A percentile compares a stretch with the other conserved stretches of the same genome.
phyloP scores from a whole-genome alignment of 2,888 invertebrate genomes.

The Amphipoea lucens region DNA sequence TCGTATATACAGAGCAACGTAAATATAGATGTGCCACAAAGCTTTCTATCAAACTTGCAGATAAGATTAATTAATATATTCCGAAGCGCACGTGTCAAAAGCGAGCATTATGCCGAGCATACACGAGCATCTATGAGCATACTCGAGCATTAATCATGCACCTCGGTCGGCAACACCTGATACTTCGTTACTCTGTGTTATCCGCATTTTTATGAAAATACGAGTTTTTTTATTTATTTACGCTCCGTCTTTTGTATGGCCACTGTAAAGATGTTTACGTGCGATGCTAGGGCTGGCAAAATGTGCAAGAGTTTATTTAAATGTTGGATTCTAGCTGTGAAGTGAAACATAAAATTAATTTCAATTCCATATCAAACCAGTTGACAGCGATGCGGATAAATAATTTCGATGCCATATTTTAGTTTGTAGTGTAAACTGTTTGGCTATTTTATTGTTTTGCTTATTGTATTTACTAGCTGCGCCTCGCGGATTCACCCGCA shows the following conservation, averaged over 20 bases:
- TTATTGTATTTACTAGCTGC: neutral
- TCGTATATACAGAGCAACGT: constrained; percentile 16
- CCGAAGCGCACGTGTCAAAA: constrained; percentile 55
- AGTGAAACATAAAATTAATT: neutral
- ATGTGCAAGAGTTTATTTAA: neutral
- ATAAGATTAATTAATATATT: constrained; percentile 67
- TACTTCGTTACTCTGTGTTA: constrained; percentile 60
- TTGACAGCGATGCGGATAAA: neutral
- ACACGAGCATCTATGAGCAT: constrained; percentile 33
- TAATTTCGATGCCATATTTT: neutral
- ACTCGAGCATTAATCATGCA: constrained; percentile 61
- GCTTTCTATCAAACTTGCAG: constrained; percentile 61
- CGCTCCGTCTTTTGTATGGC: constrained; percentile 59
- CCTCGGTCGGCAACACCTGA: constrained; percentile 65
- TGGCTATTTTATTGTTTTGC: neutral
- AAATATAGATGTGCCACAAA: constrained; percentile 52
- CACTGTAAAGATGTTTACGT: constrained; percentile 67
- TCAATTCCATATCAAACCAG: neutral
- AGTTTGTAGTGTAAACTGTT: neutral
- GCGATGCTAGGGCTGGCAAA: constrained; percentile 54
- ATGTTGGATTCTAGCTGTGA: neutral
- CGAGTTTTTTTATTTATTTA: constrained; percentile 60
- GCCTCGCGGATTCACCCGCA: neutral
- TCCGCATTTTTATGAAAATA: constrained; percentile 52
- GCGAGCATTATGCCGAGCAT: constrained; percentile 49